Base-by-base conservation (phyloP, 2,888 invertebrate genomes). In the Acrobeloides nanus region DNA sequence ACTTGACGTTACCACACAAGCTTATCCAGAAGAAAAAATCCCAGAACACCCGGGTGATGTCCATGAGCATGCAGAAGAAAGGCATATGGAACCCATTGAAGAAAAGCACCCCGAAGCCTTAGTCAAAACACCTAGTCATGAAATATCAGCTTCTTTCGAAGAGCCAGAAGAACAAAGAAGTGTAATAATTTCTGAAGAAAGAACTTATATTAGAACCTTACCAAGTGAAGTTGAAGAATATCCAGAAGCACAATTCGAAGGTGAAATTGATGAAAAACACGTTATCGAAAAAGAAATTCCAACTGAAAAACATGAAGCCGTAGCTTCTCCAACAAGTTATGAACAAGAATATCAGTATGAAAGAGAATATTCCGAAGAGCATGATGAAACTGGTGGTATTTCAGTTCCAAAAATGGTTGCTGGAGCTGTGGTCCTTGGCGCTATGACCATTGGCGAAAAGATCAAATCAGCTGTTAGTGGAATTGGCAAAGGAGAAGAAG, bases 351-450 rank as follows among this genome's bases (percentile, higher is more conserved):
- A 4, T 38, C 24, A 35, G 24, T 25, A 15, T 10, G 2, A 8
- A 39, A 25, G 38, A 39, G n/a, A n/a, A n/a, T n/a, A n/a, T n/a
- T n/a, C n/a, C n/a, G n/a, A n/a, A n/a, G n/a, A n/a, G n/a, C 21
- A 17, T 25, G 32, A 39, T 21, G 12, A 39, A 4, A 4, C 12
- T 34, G 10, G 42, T 12, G 24, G 24, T n/a, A 25, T 25, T 25
- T 20, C 21, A n/a, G 21, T 24, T 12, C 18, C 57, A 1, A 51
- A 48, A n/a, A 40, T 39, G 38, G 46, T 56, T 12, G 56, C 53
- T 21, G 56, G 51, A 3, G 53, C 44, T n/a, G 45, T 43, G 6
- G 51, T 46, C 2, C 23, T 41, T 8, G 52, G 42, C 15, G 46
- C 52, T 10, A 46, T 38, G 20, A 46, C 48, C 10, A 25, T 52